Evolutionary conservation across 2,888 invertebrate genomes (phyloP).

Genomic region (Drosophila heteroneura): DNA sequence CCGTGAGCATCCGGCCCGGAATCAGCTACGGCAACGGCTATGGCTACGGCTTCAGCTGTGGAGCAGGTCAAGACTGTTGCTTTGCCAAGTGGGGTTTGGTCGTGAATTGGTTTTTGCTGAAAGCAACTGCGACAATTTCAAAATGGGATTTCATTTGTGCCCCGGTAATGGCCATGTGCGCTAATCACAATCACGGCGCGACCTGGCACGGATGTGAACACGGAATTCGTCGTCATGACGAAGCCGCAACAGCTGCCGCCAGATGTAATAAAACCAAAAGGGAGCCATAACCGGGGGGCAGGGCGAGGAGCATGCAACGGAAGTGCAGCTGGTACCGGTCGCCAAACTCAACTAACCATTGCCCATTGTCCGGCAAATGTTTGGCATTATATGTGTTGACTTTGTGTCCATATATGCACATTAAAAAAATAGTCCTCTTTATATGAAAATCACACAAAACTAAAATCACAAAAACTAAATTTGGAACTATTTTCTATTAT

Average conservation of each 20-base stretch:
- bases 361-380: slow-evolving; percentile 37
- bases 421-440: background rate
- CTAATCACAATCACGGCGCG: slow-evolving; percentile 35
- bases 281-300: background rate
- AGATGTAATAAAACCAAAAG: slow-evolving; percentile 58
- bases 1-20: slow-evolving; percentile 6
- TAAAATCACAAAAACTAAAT: background rate
- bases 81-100: background rate
- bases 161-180: slow-evolving; percentile 43
- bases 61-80: slow-evolving; percentile 38
- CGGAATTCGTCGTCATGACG: slow-evolving; percentile 24
- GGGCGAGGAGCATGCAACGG: slow-evolving; percentile 58
- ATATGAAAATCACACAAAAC: background rate
- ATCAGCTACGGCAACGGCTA: background rate
- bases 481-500: no score
- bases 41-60: slow-evolving; percentile 1
- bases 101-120: slow-evolving; percentile 7
- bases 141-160: slow-evolving; percentile 40
- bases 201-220: slow-evolving; percentile 23
- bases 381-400: slow-evolving; percentile 15
- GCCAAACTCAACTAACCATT: slow-evolving; percentile 31
- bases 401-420: slow-evolving; percentile 24
- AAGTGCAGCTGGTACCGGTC: slow-evolving; percentile 59
- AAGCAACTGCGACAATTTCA: slow-evolving; percentile 22
- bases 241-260: slow-evolving; percentile 59